These are phyloP conservation scores for Acleris literana DNA, from an alignment of 2,888 invertebrate genomes.

Conservation along the genomic window DNA sequence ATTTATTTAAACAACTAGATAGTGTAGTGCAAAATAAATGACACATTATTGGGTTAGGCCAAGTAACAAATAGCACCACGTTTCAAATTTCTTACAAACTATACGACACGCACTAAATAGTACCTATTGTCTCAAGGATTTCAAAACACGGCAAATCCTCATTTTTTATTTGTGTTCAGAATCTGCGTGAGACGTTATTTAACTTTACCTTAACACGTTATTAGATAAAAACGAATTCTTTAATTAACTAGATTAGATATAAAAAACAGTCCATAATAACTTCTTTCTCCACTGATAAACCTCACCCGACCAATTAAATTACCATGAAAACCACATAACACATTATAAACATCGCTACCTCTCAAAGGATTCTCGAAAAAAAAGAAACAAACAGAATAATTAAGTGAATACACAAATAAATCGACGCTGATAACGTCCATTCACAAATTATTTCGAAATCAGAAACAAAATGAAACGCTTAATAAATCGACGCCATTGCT, in stretches of 20 bases:
- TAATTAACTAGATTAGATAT: constrained; percentile 1
- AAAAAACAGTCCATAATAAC: not conserved
- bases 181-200: too few species aligned
- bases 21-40: too few species aligned
- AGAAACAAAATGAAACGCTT: constrained; percentile 31
- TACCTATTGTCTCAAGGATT: too few species aligned
- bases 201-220: too few species aligned
- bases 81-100: too few species aligned
- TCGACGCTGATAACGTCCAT: constrained; percentile 34
- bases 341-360: constrained; percentile 33
- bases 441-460: constrained; percentile 39
- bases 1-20: too few species aligned
- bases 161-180: too few species aligned
- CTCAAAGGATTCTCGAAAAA: constrained; percentile 18
- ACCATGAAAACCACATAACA: constrained; percentile 38
- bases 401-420: constrained; percentile 38
- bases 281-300: constrained; percentile 9
- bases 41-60: too few species aligned
- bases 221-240: not conserved
- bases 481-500: constrained; percentile 31
- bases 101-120: too few species aligned
- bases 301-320: constrained; percentile 32
- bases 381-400: constrained; percentile 31
- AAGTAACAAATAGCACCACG: too few species aligned
- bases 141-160: too few species aligned